A percentile compares a stretch with the other conserved stretches of the same genome.
Conservation (phyloP, 1,140 invertebrate genomes). For the Procambarus clarkii region DNA sequence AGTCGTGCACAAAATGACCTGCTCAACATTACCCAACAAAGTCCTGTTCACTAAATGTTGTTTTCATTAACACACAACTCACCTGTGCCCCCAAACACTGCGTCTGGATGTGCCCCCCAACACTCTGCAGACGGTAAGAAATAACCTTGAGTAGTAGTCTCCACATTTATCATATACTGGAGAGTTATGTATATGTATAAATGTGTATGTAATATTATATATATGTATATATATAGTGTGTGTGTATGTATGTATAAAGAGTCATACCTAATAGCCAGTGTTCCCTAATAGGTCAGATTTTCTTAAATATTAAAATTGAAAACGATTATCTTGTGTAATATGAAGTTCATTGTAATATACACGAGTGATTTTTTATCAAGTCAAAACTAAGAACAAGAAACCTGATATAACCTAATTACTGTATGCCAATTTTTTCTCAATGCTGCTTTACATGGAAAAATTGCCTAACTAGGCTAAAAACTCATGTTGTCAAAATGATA, state of each 20-base stretch:
- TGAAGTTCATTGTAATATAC: too few relatives aligned
- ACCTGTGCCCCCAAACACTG: constrained; percentile 36
- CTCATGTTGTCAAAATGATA: too few relatives aligned
- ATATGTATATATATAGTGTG: neutral
- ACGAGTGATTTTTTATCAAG: too few relatives aligned
- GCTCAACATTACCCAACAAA: neutral
- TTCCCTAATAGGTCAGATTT: too few relatives aligned
- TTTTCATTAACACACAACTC: constrained; percentile 6
- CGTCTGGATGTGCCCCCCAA: constrained; percentile 41
- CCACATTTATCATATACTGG: neutral
- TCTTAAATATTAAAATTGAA: too few relatives aligned
- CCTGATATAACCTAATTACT: too few relatives aligned
- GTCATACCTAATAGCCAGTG: too few relatives aligned
- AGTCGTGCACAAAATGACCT: neutral
- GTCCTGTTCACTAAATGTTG: neutral
- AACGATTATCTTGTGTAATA: too few relatives aligned
- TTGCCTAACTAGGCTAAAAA: too few relatives aligned
- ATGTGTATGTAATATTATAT: neutral
- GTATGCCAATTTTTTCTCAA: too few relatives aligned
- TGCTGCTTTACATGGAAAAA: too few relatives aligned
- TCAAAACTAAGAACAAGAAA: too few relatives aligned
- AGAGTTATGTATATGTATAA: neutral
- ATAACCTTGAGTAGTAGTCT: neutral
- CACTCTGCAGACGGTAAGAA: constrained; percentile 55
- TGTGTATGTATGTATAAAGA: neutral